Evolutionary conservation across 2,888 invertebrate species (phyloP).

Genomic region (Brenthis ino): DNA sequence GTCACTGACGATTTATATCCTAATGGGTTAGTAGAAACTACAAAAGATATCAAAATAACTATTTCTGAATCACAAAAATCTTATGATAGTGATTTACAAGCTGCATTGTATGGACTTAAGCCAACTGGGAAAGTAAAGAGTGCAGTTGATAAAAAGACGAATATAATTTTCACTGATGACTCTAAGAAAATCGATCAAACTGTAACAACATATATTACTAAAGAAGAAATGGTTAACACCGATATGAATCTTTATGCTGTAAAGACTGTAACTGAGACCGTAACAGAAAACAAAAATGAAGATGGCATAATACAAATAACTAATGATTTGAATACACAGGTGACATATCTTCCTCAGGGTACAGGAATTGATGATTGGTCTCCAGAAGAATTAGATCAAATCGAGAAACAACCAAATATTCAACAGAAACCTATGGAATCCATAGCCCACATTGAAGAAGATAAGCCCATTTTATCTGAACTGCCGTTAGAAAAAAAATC

Average conservation of each 20-base stretch:
- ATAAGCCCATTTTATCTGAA: constrained; percentile 51
- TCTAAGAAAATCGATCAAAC: constrained; percentile 73
- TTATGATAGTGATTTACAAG: constrained; percentile 72
- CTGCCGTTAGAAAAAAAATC: constrained; percentile 51
- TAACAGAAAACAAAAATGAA: constrained; percentile 68
- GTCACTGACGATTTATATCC: constrained; percentile 74
- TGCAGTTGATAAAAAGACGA: constrained; percentile 76
- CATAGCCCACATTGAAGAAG: constrained; percentile 40
- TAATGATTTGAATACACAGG: constrained; percentile 75
- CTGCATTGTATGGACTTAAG: constrained; percentile 66
- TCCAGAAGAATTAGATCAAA: constrained; percentile 70
- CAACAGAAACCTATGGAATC: not conserved
- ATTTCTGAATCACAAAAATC: constrained; percentile 77
- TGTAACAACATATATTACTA: constrained; percentile 69
- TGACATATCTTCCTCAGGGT: constrained; percentile 74
- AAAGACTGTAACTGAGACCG: constrained; percentile 73
- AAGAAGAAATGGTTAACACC: constrained; percentile 70
- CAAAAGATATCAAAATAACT: constrained; percentile 78
- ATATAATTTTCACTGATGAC: constrained; percentile 65
- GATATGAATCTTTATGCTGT: constrained; percentile 70
- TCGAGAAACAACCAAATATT: constrained; percentile 57
- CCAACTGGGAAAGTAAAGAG: constrained; percentile 73
- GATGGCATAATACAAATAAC: constrained; percentile 75
- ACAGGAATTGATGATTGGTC: constrained; percentile 75
- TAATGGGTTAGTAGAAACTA: constrained; percentile 81